Evolutionary conservation across 1,140 invertebrate genomes (phyloP), one percentile per base, ranked within the genome.

Genomic region (Pseudoatta argentina): DNA sequence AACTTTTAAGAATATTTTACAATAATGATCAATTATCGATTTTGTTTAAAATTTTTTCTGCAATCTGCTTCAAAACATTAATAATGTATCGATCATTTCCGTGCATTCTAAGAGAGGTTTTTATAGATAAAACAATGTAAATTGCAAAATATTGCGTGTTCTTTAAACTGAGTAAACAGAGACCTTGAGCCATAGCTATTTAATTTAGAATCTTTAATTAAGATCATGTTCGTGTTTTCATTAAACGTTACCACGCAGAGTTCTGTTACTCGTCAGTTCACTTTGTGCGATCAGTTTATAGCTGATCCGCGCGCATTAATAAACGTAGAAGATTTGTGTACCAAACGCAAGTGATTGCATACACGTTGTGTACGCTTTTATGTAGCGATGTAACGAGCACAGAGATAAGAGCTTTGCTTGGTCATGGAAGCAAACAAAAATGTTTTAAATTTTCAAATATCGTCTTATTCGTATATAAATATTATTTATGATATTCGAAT

Each of bases 91-190:
- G 12, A 59, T 75, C 1, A 6, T 8, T 75, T 57, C n/a, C 1
- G 5, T 14, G 16, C 18, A 64, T 48, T 64, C 6, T 48, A 78
- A 66, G 12, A 67, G 1, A 18, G 34, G 44, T 77, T 16, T 79
- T 34, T 8, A n/a, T 73, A 73, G 18, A 30, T 18, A 82, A 8
- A 78, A 14, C 30, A 24, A 67, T 51, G 30, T 5, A 57, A 71
- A 73, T 30, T 27, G 4, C 14, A 27, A 69, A 48, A 44, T 6
- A 24, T 48, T 61, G 24, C 39, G 39, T 55, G 44, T 21, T 73
- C 53, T n/a, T 12, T 59, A 72, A 72, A 82, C 72, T 24, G 21
- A 53, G 39, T 48, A 59, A 82, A 59, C 34, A 82, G 39, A 82
- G 3, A 48, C 39, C 55, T 73, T 73, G 27, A 73, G 21, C 27